Base-by-base conservation (phyloP, 2,113 vertebrate genomes). In the Perca fluviatilis region DNA sequence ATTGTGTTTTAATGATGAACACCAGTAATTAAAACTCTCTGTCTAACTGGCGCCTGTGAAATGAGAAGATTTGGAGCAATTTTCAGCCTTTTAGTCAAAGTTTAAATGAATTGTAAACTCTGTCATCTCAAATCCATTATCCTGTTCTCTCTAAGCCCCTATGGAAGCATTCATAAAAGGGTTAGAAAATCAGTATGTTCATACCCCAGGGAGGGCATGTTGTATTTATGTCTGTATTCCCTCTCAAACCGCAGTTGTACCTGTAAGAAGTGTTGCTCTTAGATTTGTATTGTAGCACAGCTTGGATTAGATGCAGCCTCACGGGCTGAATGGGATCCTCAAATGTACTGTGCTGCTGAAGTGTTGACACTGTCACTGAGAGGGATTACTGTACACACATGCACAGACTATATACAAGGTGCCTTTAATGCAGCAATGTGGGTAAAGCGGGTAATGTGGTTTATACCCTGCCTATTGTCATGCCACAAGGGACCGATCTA, bases 301-400 rank as follows among this genome's bases (percentile, higher is more conserved):
- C 50, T 68, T 33, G 75, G 67, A 76, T 79, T 64, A 67, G 60
- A 65, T 57, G 71, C 27, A 14, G 74, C 50, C 54, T 67, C 13
- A 2, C 18, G 5, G 49, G 16, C 57, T 65, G 61, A 67, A 77
- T n/a, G 19, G n/a, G 33, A 57, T 78, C 46, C 30, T 15, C 14
- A 40, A 51, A 75, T 57, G 5, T 66, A n/a, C 56, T 16, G 11
- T 60, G 71, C 6, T 73, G 75, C 71, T 75, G 71, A 81, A 65
- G 58, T 36, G 58, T 63, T 53, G 51, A 21, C 47, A 30, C 36
- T 33, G 21, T 61, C 40, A 47, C 53, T 51, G 68, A 25, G 43
- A 78, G 12, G 82, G 70, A 90, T 83, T 83, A 60, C 23, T 18
- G 21, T 3, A 23, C 69, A 63, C 40, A 9, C 61, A 56, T 30